Conservation (phyloP, 2,797 vertebrate genomes). For the Cetoscarus ocellatus region DNA sequence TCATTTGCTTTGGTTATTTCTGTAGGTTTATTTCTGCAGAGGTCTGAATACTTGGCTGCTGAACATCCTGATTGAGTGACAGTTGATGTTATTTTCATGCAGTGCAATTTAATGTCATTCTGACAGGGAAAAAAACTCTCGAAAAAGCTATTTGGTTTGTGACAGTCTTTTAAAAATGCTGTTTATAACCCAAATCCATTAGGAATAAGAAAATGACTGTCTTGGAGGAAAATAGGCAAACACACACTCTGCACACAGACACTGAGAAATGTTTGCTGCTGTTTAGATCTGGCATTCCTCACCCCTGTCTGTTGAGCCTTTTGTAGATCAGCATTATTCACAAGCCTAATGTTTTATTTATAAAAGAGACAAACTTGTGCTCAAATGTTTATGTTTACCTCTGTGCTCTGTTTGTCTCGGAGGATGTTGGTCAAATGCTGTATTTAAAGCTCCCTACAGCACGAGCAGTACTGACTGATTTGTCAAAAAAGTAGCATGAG, state of each 20-base stretch:
- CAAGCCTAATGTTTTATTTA: background rate
- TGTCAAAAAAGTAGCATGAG: no score
- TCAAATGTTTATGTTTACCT: background rate
- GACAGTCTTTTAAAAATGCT: slow-evolving; percentile 1
- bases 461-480: no score
- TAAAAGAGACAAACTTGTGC: background rate
- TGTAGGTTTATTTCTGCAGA: slow-evolving; percentile 4
- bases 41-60: slow-evolving; percentile 19
- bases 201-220: slow-evolving; percentile 35
- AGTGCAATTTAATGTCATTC: background rate
- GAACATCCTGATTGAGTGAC: slow-evolving; percentile 54
- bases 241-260: background rate
- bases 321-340: background rate
- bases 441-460: no score
- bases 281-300: background rate
- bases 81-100: slow-evolving; percentile 13
- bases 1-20: slow-evolving; percentile 44
- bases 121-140: slow-evolving; percentile 2
- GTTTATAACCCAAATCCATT: slow-evolving; percentile 25
- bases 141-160: slow-evolving; percentile 12
- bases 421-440: slow-evolving; percentile 15
- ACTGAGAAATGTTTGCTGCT: background rate
- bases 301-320: background rate
- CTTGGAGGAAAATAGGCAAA: background rate
- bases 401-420: slow-evolving; percentile 14